These are phyloP conservation scores for Fratercula arctica DNA, from an alignment of 2,797 vertebrate genomes.

Conservation along the genomic window DNA sequence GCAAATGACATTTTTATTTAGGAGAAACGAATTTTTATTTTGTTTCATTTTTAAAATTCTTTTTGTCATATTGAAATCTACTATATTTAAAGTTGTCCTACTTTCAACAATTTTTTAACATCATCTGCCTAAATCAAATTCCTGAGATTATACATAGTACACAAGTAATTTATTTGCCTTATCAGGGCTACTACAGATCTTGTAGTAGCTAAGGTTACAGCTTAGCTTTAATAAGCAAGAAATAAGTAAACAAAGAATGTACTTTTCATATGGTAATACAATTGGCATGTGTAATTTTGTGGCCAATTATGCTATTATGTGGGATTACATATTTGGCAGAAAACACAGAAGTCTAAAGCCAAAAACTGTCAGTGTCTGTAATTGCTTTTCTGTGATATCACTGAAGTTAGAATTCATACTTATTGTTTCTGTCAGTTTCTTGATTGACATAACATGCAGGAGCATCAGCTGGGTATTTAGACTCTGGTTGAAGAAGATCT, in stretches of 20 bases:
- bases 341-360: neutral
- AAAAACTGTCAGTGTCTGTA: constrained; percentile 7
- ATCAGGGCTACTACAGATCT: neutral
- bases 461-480: neutral
- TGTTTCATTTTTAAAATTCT: neutral
- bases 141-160: neutral
- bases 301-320: neutral
- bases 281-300: neutral
- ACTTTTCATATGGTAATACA: neutral
- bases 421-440: constrained; percentile 15
- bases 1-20: neutral
- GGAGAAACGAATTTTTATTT: neutral
- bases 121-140: neutral
- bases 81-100: neutral
- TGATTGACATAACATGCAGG: neutral
- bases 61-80: neutral
- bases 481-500: neutral
- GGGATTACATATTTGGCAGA: constrained; percentile 35
- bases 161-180: neutral
- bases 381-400: constrained; percentile 27
- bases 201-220: neutral
- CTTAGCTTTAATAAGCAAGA: neutral
- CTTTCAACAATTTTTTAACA: neutral
- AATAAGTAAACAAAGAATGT: neutral
- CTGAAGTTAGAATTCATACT: constrained; percentile 2